A percentile compares a stretch with the other conserved stretches of the same genome.
phyloP scores from a whole-genome alignment of 2,888 invertebrate species.

The Tricholauxania praeusta region DNA sequence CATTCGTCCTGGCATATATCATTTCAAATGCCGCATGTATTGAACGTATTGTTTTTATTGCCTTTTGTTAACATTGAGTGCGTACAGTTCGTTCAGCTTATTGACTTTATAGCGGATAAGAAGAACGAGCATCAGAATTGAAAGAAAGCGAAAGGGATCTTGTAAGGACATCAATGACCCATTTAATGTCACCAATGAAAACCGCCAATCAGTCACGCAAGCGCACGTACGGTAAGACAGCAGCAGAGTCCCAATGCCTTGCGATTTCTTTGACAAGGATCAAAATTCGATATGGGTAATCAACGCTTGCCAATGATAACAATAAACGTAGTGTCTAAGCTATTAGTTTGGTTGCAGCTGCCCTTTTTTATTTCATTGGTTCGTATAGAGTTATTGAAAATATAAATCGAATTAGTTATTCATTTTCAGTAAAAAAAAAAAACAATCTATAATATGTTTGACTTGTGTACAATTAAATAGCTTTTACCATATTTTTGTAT shows the following conservation, averaged over 20 bases:
- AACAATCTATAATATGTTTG: too few species aligned
- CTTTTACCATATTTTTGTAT: too few species aligned
- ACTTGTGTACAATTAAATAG: too few species aligned
- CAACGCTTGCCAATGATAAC: conserved; percentile 28
- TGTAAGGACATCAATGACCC: conserved; percentile 24
- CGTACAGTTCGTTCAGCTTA: background rate
- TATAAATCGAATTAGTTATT: too few species aligned
- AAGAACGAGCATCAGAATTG: background rate
- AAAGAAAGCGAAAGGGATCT: background rate
- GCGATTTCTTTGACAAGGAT: background rate
- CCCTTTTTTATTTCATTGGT: too few species aligned
- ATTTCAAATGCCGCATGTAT: background rate
- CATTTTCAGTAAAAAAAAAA: too few species aligned
- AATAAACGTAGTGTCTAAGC: background rate
- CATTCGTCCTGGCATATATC: conserved; percentile 10
- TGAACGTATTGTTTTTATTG: background rate
- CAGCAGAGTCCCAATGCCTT: background rate
- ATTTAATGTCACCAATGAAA: conserved; percentile 36
- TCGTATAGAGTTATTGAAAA: too few species aligned
- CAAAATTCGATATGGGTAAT: conserved; percentile 34
- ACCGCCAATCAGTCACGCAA: conserved; percentile 40
- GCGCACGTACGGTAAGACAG: conserved; percentile 6
- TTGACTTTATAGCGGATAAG: conserved; percentile 16
- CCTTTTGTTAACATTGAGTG: conserved; percentile 4
- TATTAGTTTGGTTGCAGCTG: too few species aligned